Evolutionary conservation across 2,797 vertebrate genomes (phyloP), one percentile per base, ranked within the genome.

Genomic region (Ambastaia sidthimunki): DNA sequence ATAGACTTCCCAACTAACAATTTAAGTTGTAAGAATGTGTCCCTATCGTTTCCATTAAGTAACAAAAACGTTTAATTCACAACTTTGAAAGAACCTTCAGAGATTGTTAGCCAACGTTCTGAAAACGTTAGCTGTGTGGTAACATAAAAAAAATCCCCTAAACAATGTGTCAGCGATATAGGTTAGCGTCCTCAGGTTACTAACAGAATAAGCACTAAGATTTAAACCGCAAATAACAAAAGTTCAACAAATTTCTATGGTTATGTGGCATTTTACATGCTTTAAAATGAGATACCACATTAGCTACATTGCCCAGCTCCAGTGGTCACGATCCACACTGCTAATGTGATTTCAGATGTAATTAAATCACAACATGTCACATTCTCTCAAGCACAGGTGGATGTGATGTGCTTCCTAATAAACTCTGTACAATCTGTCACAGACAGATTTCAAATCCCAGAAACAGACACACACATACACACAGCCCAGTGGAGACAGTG

Each of bases 401-500:
- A 60, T 34, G 41, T 10, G 0, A 63, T 52, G 47, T 41, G 21
- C 19, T n/a, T 44, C 57, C 50, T 66, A 63, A 62, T 41, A 71
- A 62, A 55, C 25, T 55, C 76, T 44, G 10, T 44, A 11, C 41
- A 44, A 44, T 44, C 41, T 65, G 19, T 65, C 77, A 72, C 28
- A 13, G 66, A 60, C 37, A 41, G 44, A 55, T 19, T 28, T 71
- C 28, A 68, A 55, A 23, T 50, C 19, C 69, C 81, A 84, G 34
- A 59, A 67, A 48, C n/a, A n/a, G n/a, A n/a, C 31, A 55, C 48
- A 68, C 44, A 37, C 47, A 71, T 18, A 60, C 71, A 31, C 13
- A 84, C 85, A 89, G 86, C 71, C 66, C 57, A 52, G 50, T 57
- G 80, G 85, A 89, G 82, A 85, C 44, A 25, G 80, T 87, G 90